Base-by-base conservation (phyloP, 2,113 vertebrate genomes). In the Malaclemys terrapin region DNA sequence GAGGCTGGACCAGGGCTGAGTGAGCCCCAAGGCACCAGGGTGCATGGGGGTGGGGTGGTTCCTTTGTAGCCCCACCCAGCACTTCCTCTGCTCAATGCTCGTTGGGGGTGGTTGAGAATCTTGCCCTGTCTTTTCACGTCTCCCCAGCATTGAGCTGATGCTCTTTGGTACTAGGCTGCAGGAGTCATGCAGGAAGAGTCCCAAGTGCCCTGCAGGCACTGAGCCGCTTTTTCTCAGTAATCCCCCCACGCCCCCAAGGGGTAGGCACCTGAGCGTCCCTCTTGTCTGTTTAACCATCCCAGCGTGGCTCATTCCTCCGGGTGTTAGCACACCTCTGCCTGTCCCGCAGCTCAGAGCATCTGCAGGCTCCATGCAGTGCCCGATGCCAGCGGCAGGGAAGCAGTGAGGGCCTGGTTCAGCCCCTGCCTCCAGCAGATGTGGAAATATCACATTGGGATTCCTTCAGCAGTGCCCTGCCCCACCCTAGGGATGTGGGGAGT, bases 301-400 rank as follows among this genome's bases (percentile, higher is more conserved):
- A 17, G 31, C 8, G 6, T 22, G 17, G n/a, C 5, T 76, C 72
- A 45, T 11, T 76, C 72, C 38, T 42, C 42, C 1, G 10, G 38
- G 10, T 25, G 24, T 25, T 22, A 25, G 10, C 10, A 75, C 10
- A 11, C 17, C 80, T 86, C 92, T 83, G 38, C 82, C 95, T 22
- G 27, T 25, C 89, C 72, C 62, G 16, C 49, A 0, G 2, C 9
- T 31, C 1, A 10, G 29, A 88, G 78, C 10, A 0, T 0, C 2
- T 35, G 35, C 2, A 27, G 38, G 54, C 8, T 29, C 59, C n/a
- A 29, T 31, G 57, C 27, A 31, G 57, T 12, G 53, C 57, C 57
- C 35, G 1, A 38, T 35, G n/a, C 65, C n/a, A 12, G 3, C 8
- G 49, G 35, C 38, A 14, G 0, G 22, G 80, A 87, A 90, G 53